Evolutionary conservation across 2,888 invertebrate genomes (phyloP).

Genomic region (Tortrix viridana): DNA sequence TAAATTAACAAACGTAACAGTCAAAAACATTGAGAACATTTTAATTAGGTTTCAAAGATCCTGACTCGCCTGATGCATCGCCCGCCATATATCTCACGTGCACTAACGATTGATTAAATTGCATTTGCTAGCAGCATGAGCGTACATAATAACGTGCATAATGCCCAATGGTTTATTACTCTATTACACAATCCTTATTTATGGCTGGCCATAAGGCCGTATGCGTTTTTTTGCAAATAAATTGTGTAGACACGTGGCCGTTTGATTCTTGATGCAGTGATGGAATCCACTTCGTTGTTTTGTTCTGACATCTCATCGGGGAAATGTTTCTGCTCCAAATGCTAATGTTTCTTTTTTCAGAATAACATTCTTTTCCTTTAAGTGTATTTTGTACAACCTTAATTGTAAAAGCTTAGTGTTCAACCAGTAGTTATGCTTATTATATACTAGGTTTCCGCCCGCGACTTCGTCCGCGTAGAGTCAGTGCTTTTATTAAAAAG

Average conservation of each 20-base stretch:
- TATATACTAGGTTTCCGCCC: no score
- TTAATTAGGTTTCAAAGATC: constrained; percentile 20
- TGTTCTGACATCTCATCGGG: neutral
- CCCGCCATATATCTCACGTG: constrained; percentile 45
- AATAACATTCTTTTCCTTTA: neutral
- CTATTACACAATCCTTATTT: constrained; percentile 67
- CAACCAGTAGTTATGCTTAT: no score
- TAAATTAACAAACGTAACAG: neutral
- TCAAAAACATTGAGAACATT: neutral
- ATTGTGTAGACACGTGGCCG: constrained; percentile 36
- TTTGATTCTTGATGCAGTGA: constrained; percentile 4
- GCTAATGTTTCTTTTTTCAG: neutral
- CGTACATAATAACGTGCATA: constrained; percentile 51
- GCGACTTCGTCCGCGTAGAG: no score
- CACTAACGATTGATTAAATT: constrained; percentile 47
- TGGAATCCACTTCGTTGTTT: neutral
- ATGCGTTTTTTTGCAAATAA: constrained; percentile 60
- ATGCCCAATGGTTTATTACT: constrained; percentile 61
- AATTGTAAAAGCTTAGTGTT: no score
- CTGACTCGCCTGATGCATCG: constrained; percentile 16
- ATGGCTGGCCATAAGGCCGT: constrained; percentile 53
- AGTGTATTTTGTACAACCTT: no score
- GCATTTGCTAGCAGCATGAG: constrained; percentile 50
- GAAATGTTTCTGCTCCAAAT: neutral
- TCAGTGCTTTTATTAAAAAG: no score